phyloP scores from a whole-genome alignment of 2,888 invertebrate species.

The Andrena dorsata region DNA sequence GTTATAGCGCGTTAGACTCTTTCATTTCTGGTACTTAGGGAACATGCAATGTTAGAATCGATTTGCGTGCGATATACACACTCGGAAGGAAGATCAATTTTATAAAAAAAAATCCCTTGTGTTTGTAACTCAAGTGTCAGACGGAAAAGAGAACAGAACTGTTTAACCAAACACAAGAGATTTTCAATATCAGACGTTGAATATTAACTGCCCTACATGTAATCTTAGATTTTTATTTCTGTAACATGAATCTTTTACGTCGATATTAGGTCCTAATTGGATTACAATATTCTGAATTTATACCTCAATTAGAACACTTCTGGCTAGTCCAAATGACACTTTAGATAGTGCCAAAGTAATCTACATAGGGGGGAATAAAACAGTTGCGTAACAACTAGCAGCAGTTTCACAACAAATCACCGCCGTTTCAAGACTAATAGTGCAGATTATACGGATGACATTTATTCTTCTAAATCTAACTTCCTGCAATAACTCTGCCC shows the following conservation, averaged over 20 bases:
- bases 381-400: conserved; percentile 1
- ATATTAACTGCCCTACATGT: too few species aligned
- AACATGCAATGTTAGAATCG: not conserved
- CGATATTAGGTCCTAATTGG: not conserved
- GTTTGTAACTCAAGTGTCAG: too few species aligned
- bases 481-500: conserved; percentile 35
- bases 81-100: too few species aligned
- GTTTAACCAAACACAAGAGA: too few species aligned
- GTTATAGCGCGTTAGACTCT: conserved; percentile 38
- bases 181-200: too few species aligned
- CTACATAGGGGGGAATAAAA: not conserved
- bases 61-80: too few species aligned
- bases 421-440: conserved; percentile 24
- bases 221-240: not conserved
- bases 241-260: not conserved
- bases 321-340: not conserved
- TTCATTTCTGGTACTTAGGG: not conserved
- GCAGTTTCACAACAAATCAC: conserved; percentile 29
- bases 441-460: conserved; percentile 37
- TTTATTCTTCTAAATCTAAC: conserved; percentile 43
- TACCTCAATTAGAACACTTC: not conserved
- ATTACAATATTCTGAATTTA: not conserved
- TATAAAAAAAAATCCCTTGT: too few species aligned
- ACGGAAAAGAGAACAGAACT: too few species aligned
- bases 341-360: not conserved